Base-by-base conservation (phyloP, 1,140 invertebrate genomes). In the Diabrotica undecimpunctata region DNA sequence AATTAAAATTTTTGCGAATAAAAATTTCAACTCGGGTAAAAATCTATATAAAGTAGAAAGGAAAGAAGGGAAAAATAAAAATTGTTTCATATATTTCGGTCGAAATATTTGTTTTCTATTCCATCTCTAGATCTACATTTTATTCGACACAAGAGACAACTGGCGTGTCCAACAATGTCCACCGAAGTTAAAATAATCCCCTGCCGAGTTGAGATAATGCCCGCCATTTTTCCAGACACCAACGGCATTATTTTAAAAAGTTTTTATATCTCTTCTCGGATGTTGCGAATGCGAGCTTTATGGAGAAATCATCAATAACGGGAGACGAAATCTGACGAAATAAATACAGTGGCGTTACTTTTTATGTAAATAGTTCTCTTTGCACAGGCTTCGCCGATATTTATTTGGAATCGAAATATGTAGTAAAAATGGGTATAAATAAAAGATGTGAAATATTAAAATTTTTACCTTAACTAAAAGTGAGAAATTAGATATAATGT, bases 211-310 rank as follows among this genome's bases (percentile, higher is more conserved):
- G 66, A 72, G 72, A 72, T 72, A 74, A 74, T 74, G 72, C 67
- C 72, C 38, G 72, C 72, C 71, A 74, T 74, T 71, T 74, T 74
- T 71, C 72, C 69, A 64, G 70, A 74, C 72, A 74, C 72, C 70
- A 72, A 68, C 64, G 69, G 70, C 72, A 74, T 74, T 74, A 74
- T 72, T 74, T 74, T 72, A 72, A 74, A 74, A 74, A 74, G 63
- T 74, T 74, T 74, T 74, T 74, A 72, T 72, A 70, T 74, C 72
- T 70, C 52, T 61, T 70, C 52, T 61, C 60, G 62, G 69, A 68
- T 60, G 69, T 57, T 70, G 51, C 58, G 61, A 68, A 56, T 61
- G 61, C 64, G 55, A 60, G 69, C 25, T 69, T 69, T 68, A 68
- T 69, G 66, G 67, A 61, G 67, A 62, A 65, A 65, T 65, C 71